phyloP scores from a whole-genome alignment of 2,113 vertebrate species.

The Columba janthina region DNA sequence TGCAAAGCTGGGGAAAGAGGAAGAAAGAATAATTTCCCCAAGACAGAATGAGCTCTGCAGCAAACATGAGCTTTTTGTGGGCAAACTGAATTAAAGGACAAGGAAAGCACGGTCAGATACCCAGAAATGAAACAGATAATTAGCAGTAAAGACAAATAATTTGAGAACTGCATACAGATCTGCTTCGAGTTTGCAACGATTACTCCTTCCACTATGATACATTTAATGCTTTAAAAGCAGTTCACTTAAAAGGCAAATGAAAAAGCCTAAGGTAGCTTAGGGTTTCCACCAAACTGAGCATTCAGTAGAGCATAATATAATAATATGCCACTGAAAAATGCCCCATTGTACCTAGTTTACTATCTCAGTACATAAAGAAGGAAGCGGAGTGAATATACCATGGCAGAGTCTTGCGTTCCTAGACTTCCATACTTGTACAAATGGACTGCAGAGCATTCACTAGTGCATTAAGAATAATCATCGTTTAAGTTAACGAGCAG shows the following conservation, averaged over 20 bases:
- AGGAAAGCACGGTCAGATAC: not conserved
- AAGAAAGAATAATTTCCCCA: not conserved
- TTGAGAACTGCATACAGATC: not conserved
- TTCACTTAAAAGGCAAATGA: not conserved
- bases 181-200: not conserved
- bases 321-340: not conserved
- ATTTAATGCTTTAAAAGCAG: not conserved
- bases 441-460: not conserved
- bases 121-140: not conserved
- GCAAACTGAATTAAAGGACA: not conserved
- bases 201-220: not conserved
- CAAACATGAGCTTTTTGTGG: not conserved
- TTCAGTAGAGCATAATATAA: not conserved
- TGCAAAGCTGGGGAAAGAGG: not conserved
- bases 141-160: not conserved
- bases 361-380: not conserved
- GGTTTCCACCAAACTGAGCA: not conserved
- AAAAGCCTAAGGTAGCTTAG: not conserved
- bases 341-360: not conserved
- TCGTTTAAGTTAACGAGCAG: not conserved
- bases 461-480: not conserved
- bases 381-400: accelerated
- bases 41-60: not conserved
- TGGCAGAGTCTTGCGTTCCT: accelerated
- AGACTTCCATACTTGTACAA: not conserved